phyloP scores from a whole-genome alignment of 2,888 invertebrate genomes.

The Dolomedes plantarius region DNA sequence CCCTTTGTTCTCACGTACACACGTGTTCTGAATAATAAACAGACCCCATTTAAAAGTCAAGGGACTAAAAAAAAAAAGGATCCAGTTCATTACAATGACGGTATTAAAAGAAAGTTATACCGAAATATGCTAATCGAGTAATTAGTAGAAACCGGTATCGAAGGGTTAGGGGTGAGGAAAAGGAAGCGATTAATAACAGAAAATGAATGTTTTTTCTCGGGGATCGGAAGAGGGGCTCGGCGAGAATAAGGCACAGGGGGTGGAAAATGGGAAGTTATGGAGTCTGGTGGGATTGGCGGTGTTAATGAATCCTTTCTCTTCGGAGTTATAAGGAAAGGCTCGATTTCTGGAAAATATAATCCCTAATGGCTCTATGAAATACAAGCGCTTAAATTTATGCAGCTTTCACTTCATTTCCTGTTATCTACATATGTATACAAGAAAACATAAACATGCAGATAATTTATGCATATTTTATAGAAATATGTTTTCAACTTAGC shows the following conservation, averaged over 20 bases:
- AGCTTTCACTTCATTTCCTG: no score
- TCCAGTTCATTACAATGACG: slow-evolving; percentile 22
- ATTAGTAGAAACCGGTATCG: slow-evolving; percentile 46
- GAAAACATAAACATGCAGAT: no score
- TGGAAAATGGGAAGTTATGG: not conserved
- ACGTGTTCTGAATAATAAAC: slow-evolving; percentile 41
- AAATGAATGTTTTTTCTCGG: slow-evolving; percentile 18
- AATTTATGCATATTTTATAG: no score
- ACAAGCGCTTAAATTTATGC: no score
- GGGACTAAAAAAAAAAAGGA: not conserved
- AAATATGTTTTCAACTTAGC: no score
- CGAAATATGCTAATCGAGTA: slow-evolving; percentile 54
- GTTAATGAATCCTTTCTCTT: not conserved
- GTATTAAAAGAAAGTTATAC: slow-evolving; percentile 22
- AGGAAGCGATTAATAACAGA: slow-evolving; percentile 45
- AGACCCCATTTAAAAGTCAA: slow-evolving; percentile 34
- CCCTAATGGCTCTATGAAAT: no score
- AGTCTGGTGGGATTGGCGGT: not conserved
- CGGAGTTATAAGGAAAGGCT: not conserved
- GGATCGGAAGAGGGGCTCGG: not conserved
- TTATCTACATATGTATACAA: no score
- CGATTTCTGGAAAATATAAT: no score
- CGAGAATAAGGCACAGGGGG: not conserved
- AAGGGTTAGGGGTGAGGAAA: slow-evolving; percentile 36
- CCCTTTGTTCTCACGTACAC: not conserved